Percentiles rank a stretch among this genome's conserved stretches.
Conservation (phyloP, 2,113 vertebrate genomes). For the Paracanthobrama guichenoti region DNA sequence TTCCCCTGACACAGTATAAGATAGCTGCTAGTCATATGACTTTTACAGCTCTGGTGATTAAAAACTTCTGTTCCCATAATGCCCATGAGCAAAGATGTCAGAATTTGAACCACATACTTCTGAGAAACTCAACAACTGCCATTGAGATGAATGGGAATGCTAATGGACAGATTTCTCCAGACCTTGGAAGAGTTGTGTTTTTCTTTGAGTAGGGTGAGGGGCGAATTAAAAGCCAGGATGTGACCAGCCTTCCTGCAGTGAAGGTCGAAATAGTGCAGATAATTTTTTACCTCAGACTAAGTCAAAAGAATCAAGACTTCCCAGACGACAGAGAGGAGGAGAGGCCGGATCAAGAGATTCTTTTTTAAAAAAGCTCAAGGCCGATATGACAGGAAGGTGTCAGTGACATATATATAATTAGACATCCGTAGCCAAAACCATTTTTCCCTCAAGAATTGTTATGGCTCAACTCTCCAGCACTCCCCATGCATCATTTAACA, state of each 20-base stretch:
- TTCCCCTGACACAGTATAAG: background rate
- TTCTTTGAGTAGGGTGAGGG: background rate
- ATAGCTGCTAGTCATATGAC: background rate
- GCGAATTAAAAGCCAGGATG: constrained; percentile 1
- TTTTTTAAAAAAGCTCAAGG: constrained; percentile 26
- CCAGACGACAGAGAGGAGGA: background rate
- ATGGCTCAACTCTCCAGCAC: background rate
- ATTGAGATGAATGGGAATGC: background rate
- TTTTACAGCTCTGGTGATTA: background rate
- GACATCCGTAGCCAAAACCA: constrained; percentile 32
- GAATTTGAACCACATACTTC: background rate
- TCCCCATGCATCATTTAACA: background rate
- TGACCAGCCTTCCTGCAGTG: background rate
- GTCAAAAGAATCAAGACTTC: constrained; percentile 8
- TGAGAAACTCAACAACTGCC: background rate
- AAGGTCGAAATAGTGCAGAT: background rate
- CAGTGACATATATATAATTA: constrained; percentile 20
- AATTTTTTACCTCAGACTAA: background rate
- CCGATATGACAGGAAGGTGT: constrained; percentile 27
- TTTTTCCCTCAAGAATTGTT: constrained; percentile 21
- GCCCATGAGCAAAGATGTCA: background rate
- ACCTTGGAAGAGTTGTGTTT: background rate
- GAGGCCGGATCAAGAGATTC: constrained; percentile 4
- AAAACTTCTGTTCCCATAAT: background rate
- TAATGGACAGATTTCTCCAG: background rate